Conservation (phyloP, 2,113 vertebrate species). For the Oenanthe oenanthe region DNA sequence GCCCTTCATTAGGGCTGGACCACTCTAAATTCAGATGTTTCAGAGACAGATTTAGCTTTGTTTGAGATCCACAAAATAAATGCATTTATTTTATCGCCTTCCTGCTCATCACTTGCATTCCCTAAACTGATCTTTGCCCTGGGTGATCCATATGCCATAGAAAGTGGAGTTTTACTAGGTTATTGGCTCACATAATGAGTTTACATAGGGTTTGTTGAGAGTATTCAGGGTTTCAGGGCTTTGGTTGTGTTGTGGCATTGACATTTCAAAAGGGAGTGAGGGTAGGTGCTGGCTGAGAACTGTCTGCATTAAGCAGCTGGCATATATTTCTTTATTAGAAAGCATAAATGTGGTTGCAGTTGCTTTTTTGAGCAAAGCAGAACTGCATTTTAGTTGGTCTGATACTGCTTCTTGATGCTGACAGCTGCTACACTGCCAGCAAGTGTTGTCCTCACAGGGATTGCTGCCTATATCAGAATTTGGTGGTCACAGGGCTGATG, state of each 20-base stretch:
- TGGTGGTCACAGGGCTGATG: not conserved
- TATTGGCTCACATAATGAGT: not conserved
- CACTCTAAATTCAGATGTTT: not conserved
- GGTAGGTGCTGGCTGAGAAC: not conserved
- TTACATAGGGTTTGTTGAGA: not conserved
- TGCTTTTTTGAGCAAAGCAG: not conserved
- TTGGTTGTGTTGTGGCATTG: not conserved
- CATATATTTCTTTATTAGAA: not conserved
- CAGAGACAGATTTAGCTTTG: not conserved
- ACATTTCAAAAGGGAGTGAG: fast-evolving
- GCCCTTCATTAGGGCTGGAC: not conserved
- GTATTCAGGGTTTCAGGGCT: not conserved
- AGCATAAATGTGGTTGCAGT: not conserved
- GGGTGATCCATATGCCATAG: not conserved
- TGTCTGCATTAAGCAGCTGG: not conserved
- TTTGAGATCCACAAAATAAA: not conserved
- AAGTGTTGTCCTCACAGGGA: not conserved
- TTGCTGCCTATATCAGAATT: not conserved
- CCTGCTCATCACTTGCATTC: not conserved
- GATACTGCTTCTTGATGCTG: not conserved
- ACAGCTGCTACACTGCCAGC: not conserved
- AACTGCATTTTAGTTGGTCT: not conserved
- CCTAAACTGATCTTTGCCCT: not conserved
- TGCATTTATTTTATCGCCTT: not conserved
- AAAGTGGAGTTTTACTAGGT: not conserved